These are phyloP conservation scores for Dipodomys merriami DNA, from an alignment of 2,113 vertebrate species.

Conservation along the genomic window DNA sequence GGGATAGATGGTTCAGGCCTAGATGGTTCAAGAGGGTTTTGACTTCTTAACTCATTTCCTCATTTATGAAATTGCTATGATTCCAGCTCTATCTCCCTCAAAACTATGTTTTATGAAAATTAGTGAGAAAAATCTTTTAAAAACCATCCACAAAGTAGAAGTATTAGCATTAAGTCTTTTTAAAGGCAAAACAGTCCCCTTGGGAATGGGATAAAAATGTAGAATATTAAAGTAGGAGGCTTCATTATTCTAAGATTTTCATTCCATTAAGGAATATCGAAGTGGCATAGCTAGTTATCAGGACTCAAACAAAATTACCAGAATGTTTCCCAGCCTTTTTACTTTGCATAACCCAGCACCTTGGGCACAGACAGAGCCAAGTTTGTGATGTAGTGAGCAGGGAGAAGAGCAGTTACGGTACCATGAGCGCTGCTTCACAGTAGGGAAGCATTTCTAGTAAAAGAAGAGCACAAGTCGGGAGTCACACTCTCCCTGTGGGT, in stretches of 20 bases:
- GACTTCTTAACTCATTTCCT: neutral
- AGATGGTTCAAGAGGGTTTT: neutral
- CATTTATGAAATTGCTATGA: slow-evolving; percentile 29
- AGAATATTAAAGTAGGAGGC: neutral
- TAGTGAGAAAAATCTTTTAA: slow-evolving; percentile 37
- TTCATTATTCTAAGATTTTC: neutral
- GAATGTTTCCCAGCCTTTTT: neutral
- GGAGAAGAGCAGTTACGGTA: neutral
- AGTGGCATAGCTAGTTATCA: neutral
- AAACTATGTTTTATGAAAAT: slow-evolving; percentile 49
- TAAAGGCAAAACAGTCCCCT: slow-evolving; percentile 36
- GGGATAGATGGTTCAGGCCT: no score
- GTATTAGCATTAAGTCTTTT: slow-evolving; percentile 49
- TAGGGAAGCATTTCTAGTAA: neutral
- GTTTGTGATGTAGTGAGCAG: neutral
- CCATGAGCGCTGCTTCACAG: rapidly evolving
- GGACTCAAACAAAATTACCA: neutral
- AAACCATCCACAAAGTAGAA: slow-evolving; percentile 34
- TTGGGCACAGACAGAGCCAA: neutral
- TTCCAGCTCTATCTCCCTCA: slow-evolving; percentile 6
- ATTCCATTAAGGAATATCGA: neutral
- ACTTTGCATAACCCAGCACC: neutral
- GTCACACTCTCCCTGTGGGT: neutral
- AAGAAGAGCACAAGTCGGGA: neutral
- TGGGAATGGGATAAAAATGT: slow-evolving; percentile 22